Conservation (phyloP, 2,797 vertebrate genomes). For the Sebastes nivosus region DNA sequence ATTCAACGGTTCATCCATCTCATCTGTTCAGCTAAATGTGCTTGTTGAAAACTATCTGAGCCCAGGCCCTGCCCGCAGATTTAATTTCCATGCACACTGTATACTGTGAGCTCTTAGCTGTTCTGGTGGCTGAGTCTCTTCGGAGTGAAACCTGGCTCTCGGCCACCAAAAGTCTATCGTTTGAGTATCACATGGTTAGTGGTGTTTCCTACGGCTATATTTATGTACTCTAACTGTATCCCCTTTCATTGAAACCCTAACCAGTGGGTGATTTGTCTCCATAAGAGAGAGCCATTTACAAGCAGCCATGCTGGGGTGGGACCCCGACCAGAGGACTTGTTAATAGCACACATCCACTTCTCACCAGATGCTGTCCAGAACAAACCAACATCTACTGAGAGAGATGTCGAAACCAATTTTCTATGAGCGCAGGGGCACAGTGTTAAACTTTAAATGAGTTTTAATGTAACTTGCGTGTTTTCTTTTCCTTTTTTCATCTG, state of each 20-base stretch:
- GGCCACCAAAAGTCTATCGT: conserved; percentile 71
- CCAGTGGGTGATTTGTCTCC: conserved; percentile 80
- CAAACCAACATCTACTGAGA: conserved; percentile 70
- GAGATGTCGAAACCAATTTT: conserved; percentile 71
- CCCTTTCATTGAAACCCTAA: conserved; percentile 80
- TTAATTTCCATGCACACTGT: conserved; percentile 63
- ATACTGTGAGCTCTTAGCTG: conserved; percentile 56
- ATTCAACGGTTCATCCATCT: conserved; percentile 62
- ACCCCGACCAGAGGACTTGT: conserved; percentile 78
- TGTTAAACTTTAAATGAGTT: conserved; percentile 47
- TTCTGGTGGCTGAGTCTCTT: conserved; percentile 62
- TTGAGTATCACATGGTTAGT: conserved; percentile 76
- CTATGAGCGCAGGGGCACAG: conserved; percentile 49
- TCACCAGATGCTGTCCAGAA: conserved; percentile 80
- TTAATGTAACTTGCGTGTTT: conserved; percentile 46
- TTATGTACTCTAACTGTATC: conserved; percentile 82
- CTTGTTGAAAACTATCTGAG: conserved; percentile 69
- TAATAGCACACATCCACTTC: conserved; percentile 83
- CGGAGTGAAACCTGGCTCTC: conserved; percentile 64
- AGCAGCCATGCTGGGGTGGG: conserved; percentile 82
- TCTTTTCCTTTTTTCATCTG: background rate
- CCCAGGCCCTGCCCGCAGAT: conserved; percentile 34
- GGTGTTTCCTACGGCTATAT: conserved; percentile 79
- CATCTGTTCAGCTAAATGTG: conserved; percentile 69
- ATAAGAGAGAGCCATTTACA: conserved; percentile 84